Conservation (phyloP, 2,888 invertebrate genomes). For the Nowickia ferox region DNA sequence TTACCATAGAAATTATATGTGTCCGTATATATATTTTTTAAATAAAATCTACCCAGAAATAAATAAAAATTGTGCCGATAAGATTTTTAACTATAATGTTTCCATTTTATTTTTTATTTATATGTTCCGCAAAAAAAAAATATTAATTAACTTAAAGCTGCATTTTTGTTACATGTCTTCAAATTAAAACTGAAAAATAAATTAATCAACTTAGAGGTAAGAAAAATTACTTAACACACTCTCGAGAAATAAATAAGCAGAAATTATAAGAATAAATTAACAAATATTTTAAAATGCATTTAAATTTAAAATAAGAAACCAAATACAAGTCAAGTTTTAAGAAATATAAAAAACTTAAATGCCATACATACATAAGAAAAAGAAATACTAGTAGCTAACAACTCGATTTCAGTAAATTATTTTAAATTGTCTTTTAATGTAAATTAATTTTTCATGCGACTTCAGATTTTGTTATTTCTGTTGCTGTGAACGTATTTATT, state of each 20-base stretch:
- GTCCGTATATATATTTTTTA: slow-evolving; percentile 9
- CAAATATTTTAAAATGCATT: slow-evolving; percentile 47
- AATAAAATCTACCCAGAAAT: slow-evolving; percentile 17
- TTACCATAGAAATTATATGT: slow-evolving; percentile 17
- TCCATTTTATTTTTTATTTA: slow-evolving; percentile 5
- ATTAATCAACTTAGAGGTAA: slow-evolving; percentile 18
- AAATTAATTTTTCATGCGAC: slow-evolving; percentile 81
- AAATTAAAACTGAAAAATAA: slow-evolving; percentile 46
- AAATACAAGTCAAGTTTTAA: slow-evolving; percentile 46
- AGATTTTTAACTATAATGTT: slow-evolving; percentile 43
- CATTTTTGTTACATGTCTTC: slow-evolving; percentile 56
- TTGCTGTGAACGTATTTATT: slow-evolving; percentile 45
- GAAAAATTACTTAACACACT: slow-evolving; percentile 65
- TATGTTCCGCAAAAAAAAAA: slow-evolving; percentile 30
- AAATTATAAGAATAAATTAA: slow-evolving; percentile 57
- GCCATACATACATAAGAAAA: slow-evolving; percentile 51
- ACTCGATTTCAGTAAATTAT: slow-evolving; percentile 80
- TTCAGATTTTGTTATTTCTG: slow-evolving; percentile 64
- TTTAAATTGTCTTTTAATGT: slow-evolving; percentile 83
- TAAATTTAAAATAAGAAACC: slow-evolving; percentile 32
- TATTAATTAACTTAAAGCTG: slow-evolving; percentile 34
- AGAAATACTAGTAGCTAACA: slow-evolving; percentile 78
- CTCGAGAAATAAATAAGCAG: slow-evolving; percentile 19
- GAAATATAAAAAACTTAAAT: slow-evolving; percentile 37
- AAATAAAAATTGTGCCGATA: slow-evolving; percentile 47